phyloP scores from a whole-genome alignment of 2,797 vertebrate genomes.

The Anabacerthia variegaticeps region DNA sequence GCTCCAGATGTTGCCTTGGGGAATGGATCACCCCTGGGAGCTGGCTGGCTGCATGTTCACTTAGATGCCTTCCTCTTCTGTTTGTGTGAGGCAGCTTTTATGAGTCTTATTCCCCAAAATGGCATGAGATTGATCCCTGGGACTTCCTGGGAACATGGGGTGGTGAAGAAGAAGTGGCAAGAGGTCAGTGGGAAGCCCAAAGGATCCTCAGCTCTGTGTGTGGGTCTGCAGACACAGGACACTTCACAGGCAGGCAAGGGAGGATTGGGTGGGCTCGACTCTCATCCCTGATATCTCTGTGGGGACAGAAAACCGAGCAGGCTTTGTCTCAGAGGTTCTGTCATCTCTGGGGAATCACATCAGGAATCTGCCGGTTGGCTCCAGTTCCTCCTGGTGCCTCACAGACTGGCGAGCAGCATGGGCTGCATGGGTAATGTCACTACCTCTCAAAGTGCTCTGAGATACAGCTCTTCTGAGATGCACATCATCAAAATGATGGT shows the following conservation, averaged over 20 bases:
- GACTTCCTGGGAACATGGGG: accelerated
- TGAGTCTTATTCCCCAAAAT: accelerated
- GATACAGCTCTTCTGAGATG: background rate
- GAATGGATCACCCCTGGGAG: background rate
- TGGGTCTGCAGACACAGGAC: background rate
- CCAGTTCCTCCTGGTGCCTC: background rate
- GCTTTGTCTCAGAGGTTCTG: background rate
- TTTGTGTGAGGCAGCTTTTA: background rate
- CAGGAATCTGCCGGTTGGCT: background rate
- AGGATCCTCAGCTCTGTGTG: background rate
- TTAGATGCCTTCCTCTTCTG: background rate
- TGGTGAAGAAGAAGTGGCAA: background rate
- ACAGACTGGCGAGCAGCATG: background rate
- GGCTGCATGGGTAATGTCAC: accelerated
- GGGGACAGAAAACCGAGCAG: background rate
- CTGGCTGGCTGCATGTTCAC: accelerated
- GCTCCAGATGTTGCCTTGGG: background rate
- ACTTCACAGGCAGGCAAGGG: accelerated
- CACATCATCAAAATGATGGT: background rate
- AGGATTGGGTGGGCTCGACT: background rate
- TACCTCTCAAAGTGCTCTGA: background rate
- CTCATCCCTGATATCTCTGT: accelerated
- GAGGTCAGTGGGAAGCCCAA: background rate
- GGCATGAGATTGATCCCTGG: background rate
- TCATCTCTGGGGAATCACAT: background rate